Conservation (phyloP, 1,140 invertebrate species). For the Cepaea nemoralis region DNA sequence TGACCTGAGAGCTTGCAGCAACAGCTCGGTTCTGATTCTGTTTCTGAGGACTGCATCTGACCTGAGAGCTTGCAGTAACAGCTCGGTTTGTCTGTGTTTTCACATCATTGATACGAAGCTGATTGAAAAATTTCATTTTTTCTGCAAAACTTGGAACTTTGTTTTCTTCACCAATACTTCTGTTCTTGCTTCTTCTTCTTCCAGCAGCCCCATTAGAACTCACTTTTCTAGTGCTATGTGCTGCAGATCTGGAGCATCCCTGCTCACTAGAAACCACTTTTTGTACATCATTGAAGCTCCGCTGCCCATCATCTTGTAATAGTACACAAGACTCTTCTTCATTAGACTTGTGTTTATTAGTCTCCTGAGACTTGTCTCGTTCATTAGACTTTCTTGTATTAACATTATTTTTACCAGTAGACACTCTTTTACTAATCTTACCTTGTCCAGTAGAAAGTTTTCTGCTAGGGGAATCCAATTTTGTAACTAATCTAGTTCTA, state of each 20-base stretch:
- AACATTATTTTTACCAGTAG: not conserved
- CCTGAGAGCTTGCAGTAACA: not conserved
- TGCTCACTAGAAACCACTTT: not conserved
- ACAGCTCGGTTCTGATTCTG: too few relatives aligned
- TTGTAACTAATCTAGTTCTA: too few relatives aligned
- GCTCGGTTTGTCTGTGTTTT: not conserved
- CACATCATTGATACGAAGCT: not conserved
- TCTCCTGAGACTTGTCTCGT: not conserved
- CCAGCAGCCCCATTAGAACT: not conserved
- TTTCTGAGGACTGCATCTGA: not conserved
- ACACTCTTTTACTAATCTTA: not conserved
- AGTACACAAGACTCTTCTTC: not conserved
- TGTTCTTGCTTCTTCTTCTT: constrained; percentile 1
- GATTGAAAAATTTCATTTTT: constrained; percentile 23
- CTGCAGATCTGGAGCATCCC: not conserved
- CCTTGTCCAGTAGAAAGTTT: not conserved
- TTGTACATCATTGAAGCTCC: not conserved
- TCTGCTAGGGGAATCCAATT: too few relatives aligned
- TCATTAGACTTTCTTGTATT: not conserved
- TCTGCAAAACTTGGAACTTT: constrained; percentile 18
- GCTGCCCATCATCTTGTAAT: not conserved
- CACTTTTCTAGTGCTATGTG: not conserved
- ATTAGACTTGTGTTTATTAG: too few relatives aligned
- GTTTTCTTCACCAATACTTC: not conserved
- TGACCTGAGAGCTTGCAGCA: too few relatives aligned